Evolutionary conservation across 2,888 invertebrate genomes (phyloP), one percentile per base, ranked within the genome.

Genomic region (Erpobdella octoculata): DNA sequence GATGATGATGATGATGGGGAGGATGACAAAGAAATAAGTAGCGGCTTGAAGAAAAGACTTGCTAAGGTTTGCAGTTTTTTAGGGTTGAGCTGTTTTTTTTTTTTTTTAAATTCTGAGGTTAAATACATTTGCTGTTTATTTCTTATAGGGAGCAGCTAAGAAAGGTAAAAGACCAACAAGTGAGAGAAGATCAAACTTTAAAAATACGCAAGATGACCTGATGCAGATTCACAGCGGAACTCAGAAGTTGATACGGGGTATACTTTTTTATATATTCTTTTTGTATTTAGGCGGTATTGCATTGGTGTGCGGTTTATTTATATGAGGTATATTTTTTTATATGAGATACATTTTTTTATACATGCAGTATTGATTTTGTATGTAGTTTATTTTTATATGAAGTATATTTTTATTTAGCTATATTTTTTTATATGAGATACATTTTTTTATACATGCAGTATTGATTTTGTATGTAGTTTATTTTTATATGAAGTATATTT

Each of bases 181-280:
- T n/a, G n/a, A n/a, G n/a, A n/a, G n/a, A n/a, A n/a, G 31, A 25
- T 21, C 21, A 48, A 2, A 6, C 28, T 33, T 41, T 15, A 35
- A 37, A 21, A 21, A 35, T 21, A 71, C 21, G n/a, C 48, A 58
- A 28, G 21, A 74, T 35, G 73, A 73, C 15, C 35, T 74, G 18
- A 35, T 66, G 15, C 41, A 74, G 28, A 69, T 93, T 74, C 89
- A 89, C 79, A 91, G 91, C 81, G 92, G 91, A 83, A 89, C 90
- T 0, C 92, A 93, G 81, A 86, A 92, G 71, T 86, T 91, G 84
- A 81, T 91, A 12, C 86, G 93, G 76, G 81, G 81, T 81, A 31
- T 70, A 72, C 65, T 1, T 36, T 62, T 37, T 67, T 25, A 2
- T 65, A 59, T n/a, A n/a, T n/a, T n/a, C n/a, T n/a, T n/a, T n/a